Evolutionary conservation across 2,888 invertebrate genomes (phyloP), one percentile per base, ranked within the genome.

Genomic region (Parascotia fuliginaria): DNA sequence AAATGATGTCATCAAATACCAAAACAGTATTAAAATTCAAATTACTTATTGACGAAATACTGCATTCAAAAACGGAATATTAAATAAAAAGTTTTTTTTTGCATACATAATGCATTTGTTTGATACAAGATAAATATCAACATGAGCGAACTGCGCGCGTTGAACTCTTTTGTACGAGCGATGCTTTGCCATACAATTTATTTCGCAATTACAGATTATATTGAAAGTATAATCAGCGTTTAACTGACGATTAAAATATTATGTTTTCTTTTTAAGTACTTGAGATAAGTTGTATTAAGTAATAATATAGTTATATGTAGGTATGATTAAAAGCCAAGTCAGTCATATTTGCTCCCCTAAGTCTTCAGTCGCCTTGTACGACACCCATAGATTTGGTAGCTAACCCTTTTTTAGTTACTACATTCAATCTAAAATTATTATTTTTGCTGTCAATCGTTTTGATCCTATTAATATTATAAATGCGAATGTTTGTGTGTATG

Each of bases 161-260:
- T 84, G 74, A 82, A 77, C 77, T 84, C 77, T 79, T 81, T 81
- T 77, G 66, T 77, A 77, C 49, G 47, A 33, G 49, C 40, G 16
- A 27, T 52, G 1, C 38, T 36, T 38, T 15, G 48, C 53, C 51
- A 51, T 54, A 58, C 43, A 65, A 60, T 50, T 39, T 5, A 13
- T 24, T 41, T 53, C 45, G 45, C 42, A 42, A 54, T 57, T 59
- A 60, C 42, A 29, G 38, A 58, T 65, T 58, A 53, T 55, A 47
- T 29, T 42, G 36, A n/a, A n/a, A n/a, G 43, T 33, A 34, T 39
- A 27, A 43, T 61, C 46, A 55, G 51, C 55, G 31, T 53, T 68
- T 58, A 61, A 56, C 56, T 65, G 55, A 53, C 33, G 14, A 59
- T 48, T 47, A 52, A 39, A 33, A 19, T 41, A 40, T 14, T 43